Evolutionary conservation across 2,888 invertebrate species (phyloP).

Genomic region (Diadromus collaris): DNA sequence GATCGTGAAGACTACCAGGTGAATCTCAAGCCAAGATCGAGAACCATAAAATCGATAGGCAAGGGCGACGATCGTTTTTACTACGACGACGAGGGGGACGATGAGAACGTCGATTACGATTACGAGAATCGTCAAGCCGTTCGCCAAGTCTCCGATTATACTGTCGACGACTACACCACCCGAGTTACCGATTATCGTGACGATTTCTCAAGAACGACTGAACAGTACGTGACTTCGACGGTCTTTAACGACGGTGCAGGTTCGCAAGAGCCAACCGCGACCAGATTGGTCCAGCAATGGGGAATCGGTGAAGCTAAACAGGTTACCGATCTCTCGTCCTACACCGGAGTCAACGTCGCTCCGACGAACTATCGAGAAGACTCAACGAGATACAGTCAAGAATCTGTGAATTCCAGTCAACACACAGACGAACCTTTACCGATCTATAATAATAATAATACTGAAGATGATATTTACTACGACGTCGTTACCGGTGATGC

Average conservation of each 20-base stretch:
- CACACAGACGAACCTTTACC: neutral
- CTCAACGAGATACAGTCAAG: neutral
- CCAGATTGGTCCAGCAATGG: slow-evolving; percentile 1
- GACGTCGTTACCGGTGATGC: slow-evolving; percentile 16
- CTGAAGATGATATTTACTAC: neutral
- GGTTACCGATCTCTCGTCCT: neutral
- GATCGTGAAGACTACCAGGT: neutral
- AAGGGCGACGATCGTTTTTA: slow-evolving; percentile 23
- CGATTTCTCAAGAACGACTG: slow-evolving; percentile 41
- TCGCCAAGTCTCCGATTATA: slow-evolving; percentile 9
- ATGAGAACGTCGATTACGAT: slow-evolving; percentile 36
- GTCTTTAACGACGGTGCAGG: neutral
- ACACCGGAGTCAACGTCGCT: neutral
- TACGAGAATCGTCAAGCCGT: slow-evolving; percentile 24
- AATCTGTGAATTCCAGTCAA: neutral
- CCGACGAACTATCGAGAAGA: slow-evolving; percentile 1
- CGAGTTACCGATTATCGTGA: slow-evolving; percentile 15
- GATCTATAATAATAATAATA: neutral
- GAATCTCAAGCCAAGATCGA: slow-evolving; percentile 44
- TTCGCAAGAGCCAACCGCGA: neutral
- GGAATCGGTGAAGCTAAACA: slow-evolving; percentile 16
- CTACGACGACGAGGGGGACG: slow-evolving; percentile 30
- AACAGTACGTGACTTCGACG: neutral
- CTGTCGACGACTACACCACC: slow-evolving; percentile 1
- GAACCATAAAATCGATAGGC: slow-evolving; percentile 56